phyloP scores from a whole-genome alignment of 2,113 vertebrate genomes.

The Sceloporus undulatus region DNA sequence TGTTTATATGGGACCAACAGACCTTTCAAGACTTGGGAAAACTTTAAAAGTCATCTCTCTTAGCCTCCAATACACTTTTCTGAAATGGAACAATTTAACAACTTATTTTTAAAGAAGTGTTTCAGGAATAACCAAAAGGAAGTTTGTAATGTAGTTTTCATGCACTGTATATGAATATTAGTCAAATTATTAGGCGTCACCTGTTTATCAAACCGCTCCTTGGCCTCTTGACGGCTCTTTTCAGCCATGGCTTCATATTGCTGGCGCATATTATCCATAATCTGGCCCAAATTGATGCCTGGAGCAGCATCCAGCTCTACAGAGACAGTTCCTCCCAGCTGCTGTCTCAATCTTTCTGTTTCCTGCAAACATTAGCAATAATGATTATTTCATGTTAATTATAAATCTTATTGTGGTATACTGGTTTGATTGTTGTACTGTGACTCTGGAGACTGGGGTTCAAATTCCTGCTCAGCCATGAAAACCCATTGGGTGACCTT shows the following conservation, averaged over 20 bases:
- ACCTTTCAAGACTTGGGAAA: not conserved
- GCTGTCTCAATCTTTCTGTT: not conserved
- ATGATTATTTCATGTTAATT: not conserved
- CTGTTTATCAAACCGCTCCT: conserved; percentile 81
- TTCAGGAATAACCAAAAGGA: not conserved
- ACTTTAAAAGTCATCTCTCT: not conserved
- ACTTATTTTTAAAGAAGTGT: not conserved
- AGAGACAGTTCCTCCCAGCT: conserved; percentile 71
- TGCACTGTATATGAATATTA: not conserved
- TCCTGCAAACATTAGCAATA: conserved; percentile 57
- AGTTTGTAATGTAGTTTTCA: not conserved
- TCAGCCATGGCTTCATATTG: conserved; percentile 84
- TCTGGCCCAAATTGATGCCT: conserved; percentile 68
- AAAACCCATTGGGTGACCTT: too few species aligned
- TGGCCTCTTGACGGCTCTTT: conserved; percentile 82
- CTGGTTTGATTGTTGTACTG: too few species aligned
- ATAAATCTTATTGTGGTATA: not conserved
- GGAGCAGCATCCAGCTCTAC: conserved; percentile 87
- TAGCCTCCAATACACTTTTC: not conserved
- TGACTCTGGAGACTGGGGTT: too few species aligned
- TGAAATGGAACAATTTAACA: not conserved
- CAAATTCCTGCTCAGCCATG: too few species aligned
- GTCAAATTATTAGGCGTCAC: conserved; percentile 67
- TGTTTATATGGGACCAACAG: not conserved
- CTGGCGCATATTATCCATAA: conserved; percentile 83